Evolutionary conservation across 2,888 invertebrate genomes (phyloP).

Genomic region (Caenorhabditis plicata): DNA sequence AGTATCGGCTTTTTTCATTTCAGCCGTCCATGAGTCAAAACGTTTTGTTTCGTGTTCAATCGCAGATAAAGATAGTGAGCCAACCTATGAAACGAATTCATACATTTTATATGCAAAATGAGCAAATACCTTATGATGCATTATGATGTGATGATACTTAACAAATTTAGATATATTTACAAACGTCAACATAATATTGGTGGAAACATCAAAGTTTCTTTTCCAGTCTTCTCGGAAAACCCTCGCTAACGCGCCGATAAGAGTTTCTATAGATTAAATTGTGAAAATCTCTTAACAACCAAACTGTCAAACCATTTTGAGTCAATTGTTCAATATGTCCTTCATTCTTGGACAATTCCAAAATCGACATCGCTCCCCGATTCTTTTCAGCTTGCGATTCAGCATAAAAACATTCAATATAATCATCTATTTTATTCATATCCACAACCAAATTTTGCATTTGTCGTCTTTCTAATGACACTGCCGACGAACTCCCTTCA

Average conservation of each 20-base stretch:
- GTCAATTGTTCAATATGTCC: conserved; percentile 90
- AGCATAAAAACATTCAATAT: conserved; percentile 86
- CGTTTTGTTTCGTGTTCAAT: conserved; percentile 90
- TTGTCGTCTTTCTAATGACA: conserved; percentile 18
- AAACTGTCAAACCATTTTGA: conserved; percentile 78
- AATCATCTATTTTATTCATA: conserved; percentile 70
- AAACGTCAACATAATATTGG: conserved; percentile 93
- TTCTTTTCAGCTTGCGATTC: conserved; percentile 86
- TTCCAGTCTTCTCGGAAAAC: conserved; percentile 97
- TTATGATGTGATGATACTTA: conserved; percentile 88
- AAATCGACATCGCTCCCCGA: conserved; percentile 82
- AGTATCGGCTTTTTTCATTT: conserved; percentile 64
- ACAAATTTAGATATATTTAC: conserved; percentile 94
- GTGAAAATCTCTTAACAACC: neutral
- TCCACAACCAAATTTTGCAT: conserved; percentile 24
- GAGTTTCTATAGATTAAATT: conserved; percentile 73
- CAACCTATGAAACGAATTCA: conserved; percentile 67
- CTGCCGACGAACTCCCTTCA: conserved; percentile 42
- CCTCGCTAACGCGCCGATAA: conserved; percentile 89
- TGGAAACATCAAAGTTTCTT: conserved; percentile 89
- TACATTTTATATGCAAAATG: neutral
- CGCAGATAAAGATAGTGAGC: conserved; percentile 92
- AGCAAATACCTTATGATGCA: conserved; percentile 85
- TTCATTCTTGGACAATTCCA: conserved; percentile 87
- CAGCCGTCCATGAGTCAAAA: conserved; percentile 83